A percentile compares a stretch with the other conserved stretches of the same genome.
These are phyloP conservation scores for Oncopeltus fasciatus DNA, from an alignment of 1,140 invertebrate species.

Conservation along the genomic window DNA sequence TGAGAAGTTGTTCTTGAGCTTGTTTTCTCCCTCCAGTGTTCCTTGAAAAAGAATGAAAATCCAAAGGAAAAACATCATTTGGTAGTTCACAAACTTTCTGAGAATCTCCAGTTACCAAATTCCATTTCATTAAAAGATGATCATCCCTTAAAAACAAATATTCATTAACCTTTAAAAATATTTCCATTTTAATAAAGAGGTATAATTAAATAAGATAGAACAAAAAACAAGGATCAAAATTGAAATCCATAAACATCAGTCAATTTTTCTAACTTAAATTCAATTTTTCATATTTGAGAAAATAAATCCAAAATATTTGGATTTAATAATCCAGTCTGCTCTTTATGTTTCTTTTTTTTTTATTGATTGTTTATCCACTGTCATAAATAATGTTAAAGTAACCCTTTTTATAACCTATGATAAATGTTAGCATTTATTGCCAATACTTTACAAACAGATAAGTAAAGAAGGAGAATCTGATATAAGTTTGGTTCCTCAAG, in stretches of 20 bases:
- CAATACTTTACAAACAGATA: no score
- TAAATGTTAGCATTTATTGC: no score
- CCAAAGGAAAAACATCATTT: conserved; percentile 71
- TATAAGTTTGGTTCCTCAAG: no score
- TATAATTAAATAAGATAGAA: not conserved
- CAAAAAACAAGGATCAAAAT: conserved; percentile 14
- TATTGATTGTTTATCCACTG: no score
- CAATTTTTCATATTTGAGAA: no score
- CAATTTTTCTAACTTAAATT: not conserved
- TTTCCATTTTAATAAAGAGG: conserved; percentile 8
- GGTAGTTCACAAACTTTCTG: conserved; percentile 60
- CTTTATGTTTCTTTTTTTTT: no score
- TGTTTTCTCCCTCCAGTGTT: conserved; percentile 46
- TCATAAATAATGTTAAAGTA: no score
- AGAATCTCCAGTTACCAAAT: conserved; percentile 60
- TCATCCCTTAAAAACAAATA: conserved; percentile 57
- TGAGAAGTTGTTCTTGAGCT: conserved; percentile 66
- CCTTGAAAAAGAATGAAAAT: conserved; percentile 70
- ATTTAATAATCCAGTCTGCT: no score
- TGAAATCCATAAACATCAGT: not conserved
- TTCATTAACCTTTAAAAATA: not conserved
- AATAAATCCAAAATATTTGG: no score
- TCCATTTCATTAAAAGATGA: conserved; percentile 79
- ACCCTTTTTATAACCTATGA: no score
- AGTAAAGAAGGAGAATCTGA: no score